A percentile compares a stretch with the other conserved stretches of the same genome.
Evolutionary conservation across 2,888 invertebrate genomes (phyloP).

Genomic region (Callinectes sapidus): DNA sequence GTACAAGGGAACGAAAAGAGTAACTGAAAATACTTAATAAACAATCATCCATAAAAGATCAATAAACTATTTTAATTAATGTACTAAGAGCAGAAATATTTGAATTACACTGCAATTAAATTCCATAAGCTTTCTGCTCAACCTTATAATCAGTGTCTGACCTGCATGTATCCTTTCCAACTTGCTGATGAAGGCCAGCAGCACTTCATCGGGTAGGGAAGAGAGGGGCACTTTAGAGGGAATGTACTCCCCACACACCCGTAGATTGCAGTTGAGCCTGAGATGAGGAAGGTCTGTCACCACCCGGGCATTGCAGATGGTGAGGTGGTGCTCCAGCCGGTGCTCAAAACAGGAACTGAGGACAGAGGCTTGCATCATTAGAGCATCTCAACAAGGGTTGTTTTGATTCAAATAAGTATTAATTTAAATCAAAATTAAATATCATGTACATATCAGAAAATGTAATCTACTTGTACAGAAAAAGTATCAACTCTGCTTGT

Average conservation of each 20-base stretch:
- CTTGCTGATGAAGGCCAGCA: slow-evolving; percentile 50
- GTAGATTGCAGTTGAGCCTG: slow-evolving; percentile 52
- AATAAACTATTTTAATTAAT: neutral
- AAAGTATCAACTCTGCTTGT: too few species aligned
- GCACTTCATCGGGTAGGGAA: slow-evolving; percentile 26
- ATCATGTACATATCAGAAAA: too few species aligned
- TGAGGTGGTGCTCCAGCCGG: slow-evolving; percentile 57
- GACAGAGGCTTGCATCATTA: neutral
- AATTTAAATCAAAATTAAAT: too few species aligned
- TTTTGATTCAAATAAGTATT: too few species aligned
- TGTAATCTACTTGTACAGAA: too few species aligned
- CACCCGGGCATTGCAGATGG: slow-evolving; percentile 66
- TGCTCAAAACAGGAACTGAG: slow-evolving; percentile 67
- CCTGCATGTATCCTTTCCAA: slow-evolving; percentile 53
- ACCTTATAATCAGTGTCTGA: neutral
- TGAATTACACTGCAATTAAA: neutral
- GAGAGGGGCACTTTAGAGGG: slow-evolving; percentile 35
- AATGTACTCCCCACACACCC: neutral
- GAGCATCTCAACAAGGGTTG: too few species aligned
- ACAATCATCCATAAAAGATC: neutral
- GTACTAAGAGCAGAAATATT: neutral
- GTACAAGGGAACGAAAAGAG: too few species aligned
- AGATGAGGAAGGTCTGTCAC: slow-evolving; percentile 34
- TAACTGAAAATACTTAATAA: neutral
- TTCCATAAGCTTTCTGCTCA: neutral